Evolutionary conservation across 2,888 invertebrate species (phyloP).

Genomic region (Lycia hirtaria): DNA sequence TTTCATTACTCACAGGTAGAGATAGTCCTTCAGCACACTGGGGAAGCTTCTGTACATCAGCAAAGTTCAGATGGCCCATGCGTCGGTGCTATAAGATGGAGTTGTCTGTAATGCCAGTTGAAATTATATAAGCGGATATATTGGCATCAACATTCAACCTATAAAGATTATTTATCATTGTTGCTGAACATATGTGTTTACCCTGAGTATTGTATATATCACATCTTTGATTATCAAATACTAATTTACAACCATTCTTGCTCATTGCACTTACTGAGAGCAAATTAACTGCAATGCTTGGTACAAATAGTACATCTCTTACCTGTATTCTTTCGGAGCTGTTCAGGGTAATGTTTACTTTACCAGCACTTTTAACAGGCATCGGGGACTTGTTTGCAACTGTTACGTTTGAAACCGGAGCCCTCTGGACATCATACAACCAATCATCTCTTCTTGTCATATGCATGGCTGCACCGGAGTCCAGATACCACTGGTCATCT

Average conservation of each 20-base stretch:
- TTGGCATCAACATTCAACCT: conserved; percentile 3
- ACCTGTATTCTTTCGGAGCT: conserved; percentile 24
- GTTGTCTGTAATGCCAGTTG: too few species aligned
- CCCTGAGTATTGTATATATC: conserved; percentile 11
- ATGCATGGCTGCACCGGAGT: conserved; percentile 24
- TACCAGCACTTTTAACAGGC: conserved; percentile 37
- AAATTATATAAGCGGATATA: not conserved
- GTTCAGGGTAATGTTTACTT: conserved; percentile 31
- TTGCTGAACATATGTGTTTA: conserved; percentile 13
- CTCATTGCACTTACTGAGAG: conserved; percentile 41
- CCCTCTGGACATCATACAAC: conserved; percentile 3
- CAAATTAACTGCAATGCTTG: conserved; percentile 39
- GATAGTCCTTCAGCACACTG: too few species aligned
- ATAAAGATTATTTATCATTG: conserved; percentile 17
- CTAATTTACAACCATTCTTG: conserved; percentile 25
- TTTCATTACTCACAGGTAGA: too few species aligned
- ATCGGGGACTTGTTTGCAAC: conserved; percentile 34
- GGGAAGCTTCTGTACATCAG: too few species aligned
- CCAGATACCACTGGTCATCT: conserved; percentile 15
- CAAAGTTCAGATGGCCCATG: too few species aligned
- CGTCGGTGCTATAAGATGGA: too few species aligned
- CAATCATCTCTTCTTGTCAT: conserved; percentile 7
- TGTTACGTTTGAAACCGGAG: conserved; percentile 9
- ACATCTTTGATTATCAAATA: conserved; percentile 13
- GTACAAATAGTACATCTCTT: conserved; percentile 39